Evolutionary conservation across 2,113 vertebrate genomes (phyloP).

Genomic region (Eptesicus fuscus): DNA sequence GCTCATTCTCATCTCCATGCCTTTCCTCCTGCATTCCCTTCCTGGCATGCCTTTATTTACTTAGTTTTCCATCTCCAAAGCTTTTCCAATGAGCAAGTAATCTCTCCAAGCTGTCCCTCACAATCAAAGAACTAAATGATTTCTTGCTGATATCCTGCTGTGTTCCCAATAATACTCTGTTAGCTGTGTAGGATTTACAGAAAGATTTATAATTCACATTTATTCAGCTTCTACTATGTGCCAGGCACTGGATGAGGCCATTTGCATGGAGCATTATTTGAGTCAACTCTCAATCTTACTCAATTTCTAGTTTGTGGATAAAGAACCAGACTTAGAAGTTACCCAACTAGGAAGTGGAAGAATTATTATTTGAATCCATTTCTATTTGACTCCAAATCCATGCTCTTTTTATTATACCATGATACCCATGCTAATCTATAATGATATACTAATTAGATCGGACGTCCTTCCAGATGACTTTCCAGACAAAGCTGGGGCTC

Average conservation of each 20-base stretch:
- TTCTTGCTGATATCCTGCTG: not conserved
- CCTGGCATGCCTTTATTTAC: not conserved
- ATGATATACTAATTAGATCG: too few species aligned
- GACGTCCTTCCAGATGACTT: too few species aligned
- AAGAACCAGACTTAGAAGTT: not conserved
- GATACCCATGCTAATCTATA: not conserved
- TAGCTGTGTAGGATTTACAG: not conserved
- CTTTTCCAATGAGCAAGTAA: not conserved
- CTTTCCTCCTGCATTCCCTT: not conserved
- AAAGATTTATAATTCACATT: not conserved
- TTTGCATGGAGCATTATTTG: not conserved
- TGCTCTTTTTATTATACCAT: not conserved
- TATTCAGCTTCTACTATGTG: not conserved
- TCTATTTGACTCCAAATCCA: not conserved
- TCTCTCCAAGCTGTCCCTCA: not conserved
- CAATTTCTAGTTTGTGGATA: constrained; percentile 12
- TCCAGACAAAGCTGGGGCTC: too few species aligned
- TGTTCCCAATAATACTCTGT: not conserved
- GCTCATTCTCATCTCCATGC: not conserved
- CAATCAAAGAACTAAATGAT: not conserved
- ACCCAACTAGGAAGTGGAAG: not conserved
- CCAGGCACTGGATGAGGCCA: not conserved
- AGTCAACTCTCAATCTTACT: not conserved
- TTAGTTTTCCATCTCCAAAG: not conserved
- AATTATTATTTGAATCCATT: not conserved